Conservation (phyloP, 2,888 invertebrate genomes). For the Pocota personata region DNA sequence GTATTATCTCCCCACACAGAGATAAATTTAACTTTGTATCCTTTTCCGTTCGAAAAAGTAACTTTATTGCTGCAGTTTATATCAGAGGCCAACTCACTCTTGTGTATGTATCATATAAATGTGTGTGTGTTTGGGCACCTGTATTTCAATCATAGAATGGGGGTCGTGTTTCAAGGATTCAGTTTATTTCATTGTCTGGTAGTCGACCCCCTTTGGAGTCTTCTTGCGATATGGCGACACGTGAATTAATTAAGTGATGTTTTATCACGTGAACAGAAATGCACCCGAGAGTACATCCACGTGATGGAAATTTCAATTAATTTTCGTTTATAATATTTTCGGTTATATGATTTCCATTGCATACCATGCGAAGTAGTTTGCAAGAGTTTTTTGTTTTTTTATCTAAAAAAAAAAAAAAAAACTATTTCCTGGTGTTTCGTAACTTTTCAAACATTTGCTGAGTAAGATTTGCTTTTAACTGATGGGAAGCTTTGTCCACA, state of each 20-base stretch:
- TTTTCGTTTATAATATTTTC: constrained; percentile 64
- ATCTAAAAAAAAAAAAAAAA: too few relatives aligned
- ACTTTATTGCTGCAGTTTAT: constrained; percentile 12
- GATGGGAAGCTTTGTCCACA: not conserved
- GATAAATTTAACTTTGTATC: constrained; percentile 41
- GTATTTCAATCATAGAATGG: constrained; percentile 17
- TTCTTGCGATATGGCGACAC: constrained; percentile 68
- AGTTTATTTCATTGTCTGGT: constrained; percentile 63
- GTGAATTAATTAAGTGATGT: constrained; percentile 70
- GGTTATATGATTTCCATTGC: constrained; percentile 59
- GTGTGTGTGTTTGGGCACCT: not conserved
- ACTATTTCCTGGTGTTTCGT: not conserved
- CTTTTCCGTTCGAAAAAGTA: constrained; percentile 31
- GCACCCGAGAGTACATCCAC: constrained; percentile 54
- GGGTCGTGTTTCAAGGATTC: constrained; percentile 51
- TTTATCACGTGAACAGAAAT: constrained; percentile 68
- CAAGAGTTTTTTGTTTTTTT: not conserved
- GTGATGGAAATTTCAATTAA: constrained; percentile 68
- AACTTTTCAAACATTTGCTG: not conserved
- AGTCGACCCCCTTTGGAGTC: constrained; percentile 48
- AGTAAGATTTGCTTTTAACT: not conserved
- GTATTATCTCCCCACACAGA: constrained; percentile 14
- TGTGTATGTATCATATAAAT: not conserved
- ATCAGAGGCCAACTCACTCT: not conserved
- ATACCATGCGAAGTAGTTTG: not conserved